These are phyloP conservation scores for Drosophila persimilis DNA, from an alignment of 1,140 invertebrate species.

Conservation along the genomic window DNA sequence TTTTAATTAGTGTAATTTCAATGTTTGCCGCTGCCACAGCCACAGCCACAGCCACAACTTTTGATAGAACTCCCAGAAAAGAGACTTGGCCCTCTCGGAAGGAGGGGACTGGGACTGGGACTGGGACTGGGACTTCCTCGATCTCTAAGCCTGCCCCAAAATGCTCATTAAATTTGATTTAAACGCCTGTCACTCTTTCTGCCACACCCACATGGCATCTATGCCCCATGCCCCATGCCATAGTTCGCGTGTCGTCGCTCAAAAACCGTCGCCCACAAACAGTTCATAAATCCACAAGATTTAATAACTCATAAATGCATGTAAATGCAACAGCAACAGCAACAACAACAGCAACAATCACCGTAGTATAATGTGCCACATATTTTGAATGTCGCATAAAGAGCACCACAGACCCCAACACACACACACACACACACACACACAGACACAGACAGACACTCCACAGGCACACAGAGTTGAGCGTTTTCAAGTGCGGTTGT, in stretches of 20 bases:
- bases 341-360: conserved; percentile 35
- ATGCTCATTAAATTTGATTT: conserved; percentile 67
- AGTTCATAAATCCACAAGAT: conserved; percentile 68
- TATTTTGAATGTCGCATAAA: conserved; percentile 73
- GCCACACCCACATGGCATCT: conserved; percentile 40
- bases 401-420: conserved; percentile 15
- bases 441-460: too few species aligned
- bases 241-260: conserved; percentile 70
- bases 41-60: conserved; percentile 17
- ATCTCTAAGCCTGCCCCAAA: conserved; percentile 27
- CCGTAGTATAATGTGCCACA: conserved; percentile 66
- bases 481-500: too few species aligned
- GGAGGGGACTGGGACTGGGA: too few species aligned
- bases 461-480: too few species aligned
- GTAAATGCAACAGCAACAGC: conserved; percentile 55
- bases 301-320: conserved; percentile 77
- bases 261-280: conserved; percentile 48
- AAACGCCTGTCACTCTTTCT: conserved; percentile 39
- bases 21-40: conserved; percentile 50
- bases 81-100: neutral
- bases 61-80: conserved; percentile 21
- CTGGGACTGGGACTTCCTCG: neutral
- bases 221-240: conserved; percentile 29
- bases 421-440: conserved; percentile 1
- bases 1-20: conserved; percentile 81